Evolutionary conservation across 2,888 invertebrate genomes (phyloP).

Genomic region (Esperia sulphurella): DNA sequence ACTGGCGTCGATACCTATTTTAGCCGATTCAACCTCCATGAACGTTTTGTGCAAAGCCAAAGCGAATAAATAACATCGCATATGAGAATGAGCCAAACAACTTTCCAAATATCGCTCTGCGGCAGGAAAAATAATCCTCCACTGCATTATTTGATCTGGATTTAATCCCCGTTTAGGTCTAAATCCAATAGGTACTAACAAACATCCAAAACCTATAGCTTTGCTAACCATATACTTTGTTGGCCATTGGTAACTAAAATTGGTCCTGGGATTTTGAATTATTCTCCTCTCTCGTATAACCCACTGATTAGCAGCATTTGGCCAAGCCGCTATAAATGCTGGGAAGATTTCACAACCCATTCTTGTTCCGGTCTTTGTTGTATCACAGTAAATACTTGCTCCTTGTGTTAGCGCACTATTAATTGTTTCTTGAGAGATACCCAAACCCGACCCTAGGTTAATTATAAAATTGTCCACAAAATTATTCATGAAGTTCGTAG

Average conservation of each 20-base stretch:
- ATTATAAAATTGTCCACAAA: constrained; percentile 83
- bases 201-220: constrained; percentile 82
- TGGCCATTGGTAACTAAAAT: constrained; percentile 84
- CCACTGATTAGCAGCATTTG: constrained; percentile 85
- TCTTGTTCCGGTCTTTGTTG: constrained; percentile 53
- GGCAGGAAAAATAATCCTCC: constrained; percentile 88
- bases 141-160: constrained; percentile 83
- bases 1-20: constrained; percentile 82
- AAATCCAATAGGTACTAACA: constrained; percentile 85
- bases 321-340: constrained; percentile 85
- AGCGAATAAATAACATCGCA: constrained; percentile 84
- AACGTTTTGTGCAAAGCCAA: constrained; percentile 85
- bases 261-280: constrained; percentile 77
- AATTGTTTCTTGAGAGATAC: constrained; percentile 76
- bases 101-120: constrained; percentile 88
- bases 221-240: constrained; percentile 82
- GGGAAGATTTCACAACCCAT: constrained; percentile 84
- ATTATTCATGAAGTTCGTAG: constrained; percentile 83
- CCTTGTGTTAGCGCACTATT: constrained; percentile 80
- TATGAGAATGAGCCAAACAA: constrained; percentile 84
- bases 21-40: constrained; percentile 82
- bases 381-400: constrained; percentile 82
- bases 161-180: constrained; percentile 81
- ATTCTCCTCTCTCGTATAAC: constrained; percentile 78
- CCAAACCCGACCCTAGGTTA: constrained; percentile 78